A percentile compares a stretch with the other conserved stretches of the same genome.
phyloP scores from a whole-genome alignment of 2,797 vertebrate genomes.

The Esox masquinongy region DNA sequence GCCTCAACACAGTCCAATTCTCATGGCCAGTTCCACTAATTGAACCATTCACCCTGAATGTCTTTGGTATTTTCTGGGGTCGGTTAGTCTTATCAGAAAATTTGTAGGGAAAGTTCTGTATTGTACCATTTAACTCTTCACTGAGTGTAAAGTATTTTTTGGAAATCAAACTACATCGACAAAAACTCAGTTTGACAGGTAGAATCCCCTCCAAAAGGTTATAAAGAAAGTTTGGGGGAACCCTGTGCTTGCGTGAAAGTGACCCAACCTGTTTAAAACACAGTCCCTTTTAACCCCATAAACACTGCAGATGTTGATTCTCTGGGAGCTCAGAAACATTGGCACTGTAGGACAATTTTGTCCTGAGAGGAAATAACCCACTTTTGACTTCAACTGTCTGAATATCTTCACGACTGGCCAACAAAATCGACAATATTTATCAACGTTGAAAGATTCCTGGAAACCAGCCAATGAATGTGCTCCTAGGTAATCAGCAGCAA shows the following conservation, averaged over 20 bases:
- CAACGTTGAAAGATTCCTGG: no score
- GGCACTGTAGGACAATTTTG: no score
- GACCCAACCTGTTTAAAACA: conserved; percentile 18
- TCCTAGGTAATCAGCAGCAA: no score
- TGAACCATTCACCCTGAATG: neutral
- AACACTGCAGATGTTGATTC: neutral
- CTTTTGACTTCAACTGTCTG: no score
- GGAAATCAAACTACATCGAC: conserved; percentile 14
- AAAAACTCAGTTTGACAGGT: conserved; percentile 9
- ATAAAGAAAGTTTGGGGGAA: conserved; percentile 13
- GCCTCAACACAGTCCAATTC: no score
- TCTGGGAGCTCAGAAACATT: no score
- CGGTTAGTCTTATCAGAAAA: conserved; percentile 31
- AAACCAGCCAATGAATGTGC: no score
- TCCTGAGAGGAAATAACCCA: no score
- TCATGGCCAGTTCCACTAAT: no score
- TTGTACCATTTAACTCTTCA: conserved; percentile 14
- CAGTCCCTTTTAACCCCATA: conserved; percentile 13
- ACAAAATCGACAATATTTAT: no score
- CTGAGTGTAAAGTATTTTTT: conserved; percentile 19
- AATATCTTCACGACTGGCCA: no score
- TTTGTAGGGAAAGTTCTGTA: conserved; percentile 12
- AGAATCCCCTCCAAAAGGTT: conserved; percentile 23
- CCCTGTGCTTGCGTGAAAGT: conserved; percentile 18
- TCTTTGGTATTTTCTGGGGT: conserved; percentile 34